Evolutionary conservation across 2,888 invertebrate species (phyloP).

Genomic region (Ashinkailepas kermadecensis): DNA sequence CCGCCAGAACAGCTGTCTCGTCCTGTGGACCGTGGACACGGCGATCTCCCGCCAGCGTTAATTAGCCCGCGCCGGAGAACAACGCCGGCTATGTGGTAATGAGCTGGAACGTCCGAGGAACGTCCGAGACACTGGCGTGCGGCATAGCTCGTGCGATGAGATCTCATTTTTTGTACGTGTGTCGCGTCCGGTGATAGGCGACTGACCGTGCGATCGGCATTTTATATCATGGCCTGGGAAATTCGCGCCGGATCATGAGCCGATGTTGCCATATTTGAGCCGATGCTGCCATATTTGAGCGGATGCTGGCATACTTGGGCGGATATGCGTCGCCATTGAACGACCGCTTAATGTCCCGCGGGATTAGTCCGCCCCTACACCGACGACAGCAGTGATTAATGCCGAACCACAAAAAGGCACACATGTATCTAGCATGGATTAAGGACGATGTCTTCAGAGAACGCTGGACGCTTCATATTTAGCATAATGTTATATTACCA

Average conservation of each 20-base stretch:
- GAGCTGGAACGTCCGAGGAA: not conserved
- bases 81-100: not conserved
- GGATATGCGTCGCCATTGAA: no score
- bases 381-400: no score
- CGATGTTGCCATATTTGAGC: slow-evolving; percentile 41
- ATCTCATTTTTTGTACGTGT: not conserved
- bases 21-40: not conserved
- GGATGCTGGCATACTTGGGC: slow-evolving; percentile 34
- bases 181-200: not conserved
- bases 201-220: not conserved
- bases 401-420: no score
- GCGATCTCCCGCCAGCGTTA: not conserved
- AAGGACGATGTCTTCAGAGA: no score
- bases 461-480: no score
- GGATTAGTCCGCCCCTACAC: no score
- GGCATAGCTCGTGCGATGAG: not conserved
- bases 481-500: no score
- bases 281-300: slow-evolving; percentile 41
- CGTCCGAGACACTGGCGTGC: not conserved
- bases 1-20: not conserved
- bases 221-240: not conserved
- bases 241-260: not conserved
- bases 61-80: not conserved
- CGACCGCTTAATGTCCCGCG: no score
- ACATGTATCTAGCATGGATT: no score